Conservation (phyloP, 2,888 invertebrate species). For the Frankliniella intonsa region DNA sequence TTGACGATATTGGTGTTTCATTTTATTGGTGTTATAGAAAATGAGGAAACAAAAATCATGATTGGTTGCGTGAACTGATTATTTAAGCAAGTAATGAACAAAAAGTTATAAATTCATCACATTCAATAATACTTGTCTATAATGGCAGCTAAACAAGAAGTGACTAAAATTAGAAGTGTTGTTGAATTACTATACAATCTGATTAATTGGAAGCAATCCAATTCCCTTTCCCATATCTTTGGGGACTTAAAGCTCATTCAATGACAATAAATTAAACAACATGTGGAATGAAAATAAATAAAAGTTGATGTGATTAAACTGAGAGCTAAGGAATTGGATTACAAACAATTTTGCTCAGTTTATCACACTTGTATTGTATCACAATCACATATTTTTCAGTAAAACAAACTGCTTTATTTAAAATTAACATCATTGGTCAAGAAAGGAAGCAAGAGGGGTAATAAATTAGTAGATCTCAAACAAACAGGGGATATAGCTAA, state of each 20-base stretch:
- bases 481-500: not conserved
- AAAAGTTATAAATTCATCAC: not conserved
- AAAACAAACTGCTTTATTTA: not conserved
- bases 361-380: constrained; percentile 16
- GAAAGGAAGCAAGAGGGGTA: not conserved
- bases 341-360: constrained; percentile 8
- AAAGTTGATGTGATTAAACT: not conserved
- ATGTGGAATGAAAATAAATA: constrained; percentile 7
- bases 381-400: not conserved
- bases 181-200: not conserved
- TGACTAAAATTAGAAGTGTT: not conserved
- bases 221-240: not conserved
- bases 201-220: constrained; percentile 14
- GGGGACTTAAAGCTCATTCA: not conserved
- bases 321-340: constrained; percentile 10
- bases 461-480: not conserved
- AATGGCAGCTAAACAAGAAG: constrained; percentile 9
- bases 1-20: too few species aligned
- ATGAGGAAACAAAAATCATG: too few species aligned
- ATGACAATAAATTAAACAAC: not conserved
- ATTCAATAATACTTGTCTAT: not conserved
- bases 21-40: too few species aligned
- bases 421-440: not conserved
- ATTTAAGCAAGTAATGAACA: not conserved
- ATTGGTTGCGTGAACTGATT: too few species aligned